Base-by-base conservation (phyloP, 2,797 vertebrate genomes). In the Sebastes vulpes region DNA sequence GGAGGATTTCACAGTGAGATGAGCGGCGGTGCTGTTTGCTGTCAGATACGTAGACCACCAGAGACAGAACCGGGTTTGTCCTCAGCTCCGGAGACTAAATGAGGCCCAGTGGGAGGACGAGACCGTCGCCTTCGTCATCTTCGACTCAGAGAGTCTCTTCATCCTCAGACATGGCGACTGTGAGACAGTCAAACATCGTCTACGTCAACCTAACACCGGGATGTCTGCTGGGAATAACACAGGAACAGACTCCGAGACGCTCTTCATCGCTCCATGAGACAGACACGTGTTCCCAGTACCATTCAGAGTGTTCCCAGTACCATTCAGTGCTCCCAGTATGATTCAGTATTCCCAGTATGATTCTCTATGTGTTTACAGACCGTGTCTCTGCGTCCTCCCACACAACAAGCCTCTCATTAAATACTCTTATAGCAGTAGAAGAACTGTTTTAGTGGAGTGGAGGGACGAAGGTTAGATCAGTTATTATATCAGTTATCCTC, bases 101-200 rank as follows among this genome's bases (percentile, higher is more conserved):
- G 91, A 94, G 89, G 61, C 85, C 89, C 90, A 26, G 65, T 82
- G 94, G 92, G 94, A 95, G 79, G 84, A 77, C 32, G 85, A 88
- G 86, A 84, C 80, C 75, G 87, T 81, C 66, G 64, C 35, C 35
- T 38, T 14, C 83, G 89, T 93, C 89, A 87, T 91, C 82, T 67
- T 79, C 82, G 65, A 79, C 86, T 91, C 56, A 4, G 66, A 77
- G 79, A 85, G 83, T 88, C 38, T 48, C 42, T 16, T 18, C 42
- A 6, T 42, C 38, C 38, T 42, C 53, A 80, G 83, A 91, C 81
- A 69, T 65, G 38, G 38, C 38, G 14, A 89, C 87, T 71, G 85
- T 75, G 77, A 82, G 87, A 84, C 91, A 93, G 90, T 95, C 94
- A 94, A 92, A 92, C 79, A 81, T 64, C 35, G 65, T 94, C 91